Base-by-base conservation (phyloP, 1,140 invertebrate species). In the Lethrus apterus region DNA sequence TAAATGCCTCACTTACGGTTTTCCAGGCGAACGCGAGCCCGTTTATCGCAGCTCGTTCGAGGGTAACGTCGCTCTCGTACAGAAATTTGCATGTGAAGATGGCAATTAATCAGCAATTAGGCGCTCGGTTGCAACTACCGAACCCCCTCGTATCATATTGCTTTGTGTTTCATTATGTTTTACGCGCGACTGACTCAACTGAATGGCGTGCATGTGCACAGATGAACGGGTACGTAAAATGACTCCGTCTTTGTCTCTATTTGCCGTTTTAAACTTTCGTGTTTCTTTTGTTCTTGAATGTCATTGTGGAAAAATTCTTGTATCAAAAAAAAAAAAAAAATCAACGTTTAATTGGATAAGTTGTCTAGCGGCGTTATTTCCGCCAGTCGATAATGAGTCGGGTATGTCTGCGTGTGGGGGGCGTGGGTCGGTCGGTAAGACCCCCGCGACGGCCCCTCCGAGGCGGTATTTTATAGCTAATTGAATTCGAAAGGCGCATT, bases 401-500 rank as follows among this genome's bases (percentile, higher is more conserved):
- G n/a, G n/a, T n/a, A n/a, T n/a, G n/a, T n/a, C n/a, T n/a, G n/a
- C n/a, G n/a, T n/a, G n/a, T n/a, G n/a, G n/a, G n/a, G n/a, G n/a
- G n/a, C n/a, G n/a, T n/a, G n/a, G n/a, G n/a, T n/a, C n/a, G n/a
- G n/a, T n/a, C n/a, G n/a, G n/a, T n/a, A n/a, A 11, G 2, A 15
- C 19, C 34, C 7, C 17, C 34, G 19, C 34, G 4, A 5, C 9
- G 8, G 17, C 15, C 33, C 14, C 13, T 23, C 36, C 36, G 14
- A 24, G 9, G 8, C 32, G 17, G 48, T 54, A 57, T 57, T 57
- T 53, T 57, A 50, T 47, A 57, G 49, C 52, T 57, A 57, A 57
- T 57, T 54, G 52, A 44, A 47, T 57, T 40, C 50, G 55, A 57
- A 57, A 54, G 47, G 55, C 55, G 52, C 46, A 50, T 50, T 57